A percentile compares a stretch with the other conserved stretches of the same genome.
Conservation (phyloP, 2,797 vertebrate species). For the Microtus agrestis region DNA sequence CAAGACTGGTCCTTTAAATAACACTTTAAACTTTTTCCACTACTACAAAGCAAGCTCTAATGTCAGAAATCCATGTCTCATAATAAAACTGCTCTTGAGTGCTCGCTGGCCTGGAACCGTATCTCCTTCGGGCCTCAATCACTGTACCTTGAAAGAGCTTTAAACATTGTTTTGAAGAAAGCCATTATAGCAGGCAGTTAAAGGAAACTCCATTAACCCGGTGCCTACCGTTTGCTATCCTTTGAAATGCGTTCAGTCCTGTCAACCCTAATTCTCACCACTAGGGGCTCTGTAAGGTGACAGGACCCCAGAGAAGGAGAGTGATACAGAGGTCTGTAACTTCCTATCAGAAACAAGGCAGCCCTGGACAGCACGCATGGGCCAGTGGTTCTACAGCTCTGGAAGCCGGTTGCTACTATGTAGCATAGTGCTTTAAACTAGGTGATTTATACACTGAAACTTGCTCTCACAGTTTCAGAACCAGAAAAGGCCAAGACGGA, state of each 20-base stretch:
- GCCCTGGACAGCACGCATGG: not conserved
- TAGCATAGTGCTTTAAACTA: not conserved
- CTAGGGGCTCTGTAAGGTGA: not conserved
- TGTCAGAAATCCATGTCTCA: slow-evolving; percentile 27
- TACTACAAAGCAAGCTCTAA: slow-evolving; percentile 25
- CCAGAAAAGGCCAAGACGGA: not conserved
- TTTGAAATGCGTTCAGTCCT: not conserved
- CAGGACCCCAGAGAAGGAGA: not conserved
- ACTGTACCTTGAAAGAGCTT: slow-evolving; percentile 23
- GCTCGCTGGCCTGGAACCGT: not conserved
- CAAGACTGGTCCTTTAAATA: not conserved
- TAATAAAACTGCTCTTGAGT: slow-evolving; percentile 5
- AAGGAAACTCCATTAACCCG: not conserved
- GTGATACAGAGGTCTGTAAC: no score
- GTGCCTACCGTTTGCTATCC: not conserved
- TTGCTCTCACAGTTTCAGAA: not conserved
- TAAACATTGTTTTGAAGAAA: not conserved
- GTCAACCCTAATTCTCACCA: not conserved
- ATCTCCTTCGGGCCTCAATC: slow-evolving; percentile 18
- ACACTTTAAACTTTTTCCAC: not conserved
- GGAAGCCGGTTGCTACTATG: not conserved
- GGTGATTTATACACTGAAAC: not conserved
- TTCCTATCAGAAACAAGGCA: not conserved
- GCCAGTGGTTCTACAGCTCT: not conserved
- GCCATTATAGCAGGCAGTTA: not conserved